Conservation (phyloP, 2,888 invertebrate species). For the Lasioglossum figueresi region DNA sequence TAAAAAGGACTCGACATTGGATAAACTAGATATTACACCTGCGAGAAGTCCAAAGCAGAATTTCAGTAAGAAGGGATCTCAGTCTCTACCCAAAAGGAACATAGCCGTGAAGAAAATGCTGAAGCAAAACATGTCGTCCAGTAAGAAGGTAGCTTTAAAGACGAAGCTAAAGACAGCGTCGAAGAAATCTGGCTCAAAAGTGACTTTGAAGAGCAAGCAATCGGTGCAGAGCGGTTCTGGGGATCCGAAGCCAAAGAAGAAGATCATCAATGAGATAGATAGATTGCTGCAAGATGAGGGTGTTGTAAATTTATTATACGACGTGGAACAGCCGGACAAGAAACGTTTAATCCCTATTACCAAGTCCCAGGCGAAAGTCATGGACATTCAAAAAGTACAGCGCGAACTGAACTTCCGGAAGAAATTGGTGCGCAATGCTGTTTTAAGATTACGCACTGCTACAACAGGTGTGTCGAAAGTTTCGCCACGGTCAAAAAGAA, state of each 20-base stretch:
- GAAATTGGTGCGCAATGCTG: constrained; percentile 87
- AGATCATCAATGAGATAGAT: constrained; percentile 90
- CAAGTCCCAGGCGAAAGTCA: constrained; percentile 80
- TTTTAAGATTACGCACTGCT: constrained; percentile 85
- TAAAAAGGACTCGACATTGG: constrained; percentile 28
- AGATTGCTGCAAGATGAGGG: constrained; percentile 93
- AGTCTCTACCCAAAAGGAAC: constrained; percentile 67
- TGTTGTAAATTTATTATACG: constrained; percentile 93
- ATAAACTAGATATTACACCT: constrained; percentile 52
- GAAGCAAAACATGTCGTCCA: constrained; percentile 64
- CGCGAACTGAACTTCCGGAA: constrained; percentile 84
- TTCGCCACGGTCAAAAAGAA: constrained; percentile 85
- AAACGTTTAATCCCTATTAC: constrained; percentile 81
- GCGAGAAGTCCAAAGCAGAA: constrained; percentile 63
- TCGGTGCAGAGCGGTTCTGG: constrained; percentile 49
- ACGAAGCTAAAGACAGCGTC: constrained; percentile 56
- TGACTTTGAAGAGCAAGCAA: constrained; percentile 65
- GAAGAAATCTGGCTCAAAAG: constrained; percentile 61
- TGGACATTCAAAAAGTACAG: constrained; percentile 81
- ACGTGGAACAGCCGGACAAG: constrained; percentile 86
- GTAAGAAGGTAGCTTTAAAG: constrained; percentile 66
- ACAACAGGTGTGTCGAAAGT: constrained; percentile 84
- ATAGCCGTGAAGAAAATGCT: constrained; percentile 66
- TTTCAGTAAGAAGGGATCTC: constrained; percentile 64
- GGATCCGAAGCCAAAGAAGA: constrained; percentile 82